Conservation (phyloP, 2,888 invertebrate species). For the Hypolimnas misippus region DNA sequence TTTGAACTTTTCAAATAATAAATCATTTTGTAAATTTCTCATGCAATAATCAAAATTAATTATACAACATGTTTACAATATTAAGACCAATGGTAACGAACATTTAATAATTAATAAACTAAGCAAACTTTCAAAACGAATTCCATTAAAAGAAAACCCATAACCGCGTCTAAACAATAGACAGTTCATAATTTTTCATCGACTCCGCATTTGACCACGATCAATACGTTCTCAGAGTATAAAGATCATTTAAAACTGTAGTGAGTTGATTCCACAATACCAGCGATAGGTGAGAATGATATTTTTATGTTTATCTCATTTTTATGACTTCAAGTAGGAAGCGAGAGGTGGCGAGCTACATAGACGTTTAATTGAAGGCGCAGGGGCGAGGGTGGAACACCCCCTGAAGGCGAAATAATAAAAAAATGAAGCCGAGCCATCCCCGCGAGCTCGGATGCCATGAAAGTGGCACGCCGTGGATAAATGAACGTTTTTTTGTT, state of each 20-base stretch:
- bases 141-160: not conserved
- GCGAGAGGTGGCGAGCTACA: slow-evolving; percentile 74
- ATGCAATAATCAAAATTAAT: not conserved
- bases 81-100: not conserved
- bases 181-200: not conserved
- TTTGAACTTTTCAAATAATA: not conserved
- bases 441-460: slow-evolving; percentile 81
- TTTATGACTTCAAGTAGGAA: slow-evolving; percentile 78
- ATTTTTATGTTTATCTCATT: slow-evolving; percentile 78
- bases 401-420: slow-evolving; percentile 68
- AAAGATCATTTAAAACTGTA: slow-evolving; percentile 6
- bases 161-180: not conserved
- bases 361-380: slow-evolving; percentile 81
- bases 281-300: slow-evolving; percentile 68
- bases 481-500: slow-evolving; percentile 80
- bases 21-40: too few relatives aligned
- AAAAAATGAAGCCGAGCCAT: slow-evolving; percentile 75
- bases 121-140: not conserved
- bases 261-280: slow-evolving; percentile 52
- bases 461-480: slow-evolving; percentile 83
- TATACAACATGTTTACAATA: not conserved
- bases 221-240: not conserved
- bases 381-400: slow-evolving; percentile 64
- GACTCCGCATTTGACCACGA: not conserved
- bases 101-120: not conserved